Percentiles rank a stretch among this genome's conserved stretches.
Conservation (phyloP, 2,113 vertebrate genomes). For the Zootoca vivipara region DNA sequence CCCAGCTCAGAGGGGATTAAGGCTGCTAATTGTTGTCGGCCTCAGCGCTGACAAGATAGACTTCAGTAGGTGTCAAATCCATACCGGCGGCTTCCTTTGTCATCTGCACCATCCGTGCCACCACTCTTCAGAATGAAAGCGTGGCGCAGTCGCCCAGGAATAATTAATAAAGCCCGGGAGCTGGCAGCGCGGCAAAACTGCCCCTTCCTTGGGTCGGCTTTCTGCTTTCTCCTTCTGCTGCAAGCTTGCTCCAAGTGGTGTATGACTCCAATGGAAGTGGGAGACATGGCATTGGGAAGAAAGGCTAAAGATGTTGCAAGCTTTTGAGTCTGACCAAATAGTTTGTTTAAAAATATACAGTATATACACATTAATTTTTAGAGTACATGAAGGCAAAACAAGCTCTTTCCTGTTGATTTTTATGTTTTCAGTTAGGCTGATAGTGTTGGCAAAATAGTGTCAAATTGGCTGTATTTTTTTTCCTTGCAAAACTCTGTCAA, state of each 20-base stretch:
- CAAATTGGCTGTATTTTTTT: background rate
- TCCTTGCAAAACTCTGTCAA: background rate
- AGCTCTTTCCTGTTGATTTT: background rate
- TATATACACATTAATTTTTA: background rate
- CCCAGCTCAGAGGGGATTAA: conserved; percentile 78
- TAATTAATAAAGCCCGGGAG: conserved; percentile 39
- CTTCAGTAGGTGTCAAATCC: conserved; percentile 74
- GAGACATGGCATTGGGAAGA: too few species aligned
- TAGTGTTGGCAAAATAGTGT: background rate
- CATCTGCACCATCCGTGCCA: conserved; percentile 21
- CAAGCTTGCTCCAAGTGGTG: background rate
- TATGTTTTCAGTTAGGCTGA: background rate
- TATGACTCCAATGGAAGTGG: background rate
- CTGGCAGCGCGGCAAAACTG: background rate
- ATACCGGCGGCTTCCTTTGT: conserved; percentile 70
- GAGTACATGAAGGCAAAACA: background rate
- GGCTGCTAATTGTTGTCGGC: conserved; percentile 87
- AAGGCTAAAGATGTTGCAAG: background rate
- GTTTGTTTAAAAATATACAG: background rate
- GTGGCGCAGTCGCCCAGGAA: conserved; percentile 42
- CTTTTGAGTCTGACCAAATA: background rate
- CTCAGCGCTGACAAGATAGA: conserved; percentile 82
- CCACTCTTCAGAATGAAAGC: conserved; percentile 45
- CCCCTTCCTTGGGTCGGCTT: background rate
- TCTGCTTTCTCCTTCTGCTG: background rate